Base-by-base conservation (phyloP, 37 sponge, comb jelly and placozoan species). In the Aphrocallistes beatrix region DNA sequence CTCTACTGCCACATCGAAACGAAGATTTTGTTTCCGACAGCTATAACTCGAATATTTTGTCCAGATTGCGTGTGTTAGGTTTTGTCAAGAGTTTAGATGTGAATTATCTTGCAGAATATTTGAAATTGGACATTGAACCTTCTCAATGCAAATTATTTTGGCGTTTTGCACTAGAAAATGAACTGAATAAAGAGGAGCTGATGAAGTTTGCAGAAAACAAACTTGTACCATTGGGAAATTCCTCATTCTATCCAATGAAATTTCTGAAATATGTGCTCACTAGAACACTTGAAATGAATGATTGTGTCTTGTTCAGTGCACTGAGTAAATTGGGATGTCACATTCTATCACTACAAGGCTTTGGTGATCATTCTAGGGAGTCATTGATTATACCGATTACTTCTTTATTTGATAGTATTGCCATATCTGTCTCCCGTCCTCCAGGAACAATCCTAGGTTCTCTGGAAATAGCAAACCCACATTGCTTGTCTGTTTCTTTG, bases 401-500 rank as follows among this genome's bases (percentile, higher is more conserved):
- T n/a, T n/a, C 25, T 32, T 60, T 60, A 19, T 13, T 60, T 32
- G n/a, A 60, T 60, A 21, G 28, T 3, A 60, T 60, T 60, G 75
- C 75, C 6, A 60, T 60, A 19, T 60, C 75, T 6, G 34, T 6
- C 8, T 25, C 3, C n/a, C 10, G 75, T 25, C 3, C 75, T 19
- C n/a, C 75, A 6, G 32, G n/a, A 25, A 60, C n/a, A 60, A 60
- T 60, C n/a, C 75, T 60, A 25, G 75, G 75, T 60, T 60, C 75
- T 25, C 10, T 60, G 10, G 17, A 60, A 60, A 25, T n/a, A n/a
- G n/a, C n/a, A n/a, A n/a, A n/a, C n/a, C n/a, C n/a, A n/a, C n/a
- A n/a, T 42, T 28, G 10, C 3, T 19, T 30, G 3, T 60, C 75
- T 60, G 75, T 30, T 13, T 8, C 8, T 60, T 28, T 60, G 8